Evolutionary conservation across 1,140 invertebrate genomes (phyloP).

Genomic region (Laupala kohalensis): DNA sequence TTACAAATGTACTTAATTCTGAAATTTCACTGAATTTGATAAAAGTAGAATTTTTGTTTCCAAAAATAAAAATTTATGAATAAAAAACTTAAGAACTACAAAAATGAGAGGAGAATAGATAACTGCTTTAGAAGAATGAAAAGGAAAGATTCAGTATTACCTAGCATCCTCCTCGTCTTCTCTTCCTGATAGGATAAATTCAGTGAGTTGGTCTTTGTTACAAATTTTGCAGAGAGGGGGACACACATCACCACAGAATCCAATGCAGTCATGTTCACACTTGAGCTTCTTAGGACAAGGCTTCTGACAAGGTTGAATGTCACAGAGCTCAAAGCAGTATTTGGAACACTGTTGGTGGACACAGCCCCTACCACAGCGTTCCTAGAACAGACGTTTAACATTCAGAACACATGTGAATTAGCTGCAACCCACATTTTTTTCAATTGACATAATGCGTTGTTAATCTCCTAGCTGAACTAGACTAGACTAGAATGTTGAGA

Average conservation of each 20-base stretch:
- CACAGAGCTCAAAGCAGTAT: constrained; percentile 38
- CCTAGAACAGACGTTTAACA: constrained; percentile 20
- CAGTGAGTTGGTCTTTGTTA: constrained; percentile 29
- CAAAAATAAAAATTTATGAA: not conserved
- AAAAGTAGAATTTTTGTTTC: not conserved
- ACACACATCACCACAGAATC: constrained; percentile 53
- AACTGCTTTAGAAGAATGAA: not conserved
- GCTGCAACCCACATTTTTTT: too few species aligned
- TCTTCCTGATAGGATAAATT: constrained; percentile 35
- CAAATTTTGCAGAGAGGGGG: constrained; percentile 36
- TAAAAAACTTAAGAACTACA: too few species aligned
- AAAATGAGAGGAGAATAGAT: too few species aligned
- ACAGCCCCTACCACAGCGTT: constrained; percentile 33
- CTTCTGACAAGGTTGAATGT: constrained; percentile 33
- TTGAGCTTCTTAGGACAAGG: constrained; percentile 32
- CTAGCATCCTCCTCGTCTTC: constrained; percentile 40
- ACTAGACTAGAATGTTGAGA: too few species aligned
- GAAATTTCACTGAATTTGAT: not conserved
- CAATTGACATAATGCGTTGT: too few species aligned
- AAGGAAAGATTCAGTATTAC: constrained; percentile 28
- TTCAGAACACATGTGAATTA: not conserved
- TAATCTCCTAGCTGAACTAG: too few species aligned
- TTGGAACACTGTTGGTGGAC: constrained; percentile 39
- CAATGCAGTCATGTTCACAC: constrained; percentile 47
- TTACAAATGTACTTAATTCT: not conserved